A percentile compares a stretch with the other conserved stretches of the same genome.
Evolutionary conservation across 1,140 invertebrate genomes (phyloP).

Genomic region (Camponotus floridanus): DNA sequence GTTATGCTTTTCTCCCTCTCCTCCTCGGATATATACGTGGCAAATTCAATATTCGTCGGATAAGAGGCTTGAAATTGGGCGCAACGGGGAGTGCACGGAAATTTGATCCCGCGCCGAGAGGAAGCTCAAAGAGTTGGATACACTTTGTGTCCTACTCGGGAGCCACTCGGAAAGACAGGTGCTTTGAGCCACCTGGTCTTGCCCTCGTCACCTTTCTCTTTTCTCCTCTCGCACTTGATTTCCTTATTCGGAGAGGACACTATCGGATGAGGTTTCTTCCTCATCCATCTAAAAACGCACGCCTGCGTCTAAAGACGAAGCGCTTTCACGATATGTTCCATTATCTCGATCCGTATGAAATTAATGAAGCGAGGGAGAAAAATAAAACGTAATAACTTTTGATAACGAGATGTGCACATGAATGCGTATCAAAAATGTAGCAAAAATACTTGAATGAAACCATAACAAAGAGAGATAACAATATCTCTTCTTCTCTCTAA

Average conservation of each 20-base stretch:
- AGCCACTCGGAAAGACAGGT: constrained; percentile 72
- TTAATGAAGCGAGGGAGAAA: neutral
- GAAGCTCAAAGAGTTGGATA: constrained; percentile 64
- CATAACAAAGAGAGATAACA: neutral
- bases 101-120: constrained; percentile 40
- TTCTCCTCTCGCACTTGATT: constrained; percentile 69
- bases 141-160: constrained; percentile 59
- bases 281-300: constrained; percentile 37
- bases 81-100: constrained; percentile 50
- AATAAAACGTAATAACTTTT: neutral
- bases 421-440: neutral
- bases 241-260: constrained; percentile 60
- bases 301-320: neutral
- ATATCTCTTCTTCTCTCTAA: neutral
- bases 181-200: constrained; percentile 71
- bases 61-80: constrained; percentile 44
- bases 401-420: neutral
- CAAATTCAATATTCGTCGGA: constrained; percentile 31
- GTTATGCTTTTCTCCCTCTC: neutral
- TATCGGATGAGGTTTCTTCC: constrained; percentile 56
- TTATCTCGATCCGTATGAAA: neutral
- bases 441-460: neutral
- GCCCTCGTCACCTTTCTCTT: constrained; percentile 41
- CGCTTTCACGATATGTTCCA: neutral
- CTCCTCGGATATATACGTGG: neutral